Conservation (phyloP, 2,113 vertebrate genomes). For the Leuciscus idus region DNA sequence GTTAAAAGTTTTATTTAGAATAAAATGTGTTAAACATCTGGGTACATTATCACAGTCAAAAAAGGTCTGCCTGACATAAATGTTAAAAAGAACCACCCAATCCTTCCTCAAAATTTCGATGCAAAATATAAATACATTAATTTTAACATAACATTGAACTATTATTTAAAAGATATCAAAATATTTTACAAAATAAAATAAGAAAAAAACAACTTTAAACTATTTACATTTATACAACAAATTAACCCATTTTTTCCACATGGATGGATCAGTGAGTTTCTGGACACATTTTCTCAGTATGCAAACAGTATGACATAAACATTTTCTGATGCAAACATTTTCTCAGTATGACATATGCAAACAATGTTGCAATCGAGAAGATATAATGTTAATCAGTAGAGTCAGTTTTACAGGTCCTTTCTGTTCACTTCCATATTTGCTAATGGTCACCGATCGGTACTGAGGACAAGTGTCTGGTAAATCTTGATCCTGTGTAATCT, state of each 20-base stretch:
- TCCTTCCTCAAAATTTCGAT: no score
- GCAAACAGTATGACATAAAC: not conserved
- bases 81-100: no score
- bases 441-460: not conserved
- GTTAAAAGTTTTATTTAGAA: no score
- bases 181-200: conserved; percentile 18
- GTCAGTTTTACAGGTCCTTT: not conserved
- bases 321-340: not conserved
- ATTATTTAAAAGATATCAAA: not conserved
- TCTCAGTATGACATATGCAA: not conserved
- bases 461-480: not conserved
- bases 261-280: not conserved
- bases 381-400: not conserved
- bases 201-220: not conserved
- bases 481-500: not conserved
- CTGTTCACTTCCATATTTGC: not conserved
- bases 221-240: conserved; percentile 10
- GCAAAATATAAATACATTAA: not conserved
- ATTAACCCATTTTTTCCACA: not conserved
- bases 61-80: not conserved
- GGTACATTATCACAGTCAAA: not conserved
- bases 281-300: not conserved
- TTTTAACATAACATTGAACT: not conserved
- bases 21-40: not conserved
- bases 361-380: not conserved